Evolutionary conservation across 2,797 vertebrate species (phyloP), one percentile per base, ranked within the genome.

Genomic region (Sebastes nivosus): DNA sequence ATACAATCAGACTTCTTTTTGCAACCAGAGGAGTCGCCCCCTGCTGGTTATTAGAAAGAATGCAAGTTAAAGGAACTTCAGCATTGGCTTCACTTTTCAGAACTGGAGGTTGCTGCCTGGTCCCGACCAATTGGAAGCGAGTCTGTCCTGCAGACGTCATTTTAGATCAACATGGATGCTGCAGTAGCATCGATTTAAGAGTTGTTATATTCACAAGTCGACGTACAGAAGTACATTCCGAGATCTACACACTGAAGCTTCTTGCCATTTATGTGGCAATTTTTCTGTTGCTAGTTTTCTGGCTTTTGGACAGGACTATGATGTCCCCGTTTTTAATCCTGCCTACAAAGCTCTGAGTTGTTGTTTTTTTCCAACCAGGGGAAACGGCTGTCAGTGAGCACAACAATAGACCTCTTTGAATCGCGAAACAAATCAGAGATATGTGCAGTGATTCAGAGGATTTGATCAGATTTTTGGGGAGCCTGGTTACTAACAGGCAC

Each of bases 401-500:
- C 68, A 78, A 58, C 50, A 32, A 2, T 5, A 71, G 46, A n/a
- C 52, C 29, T 9, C 7, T 42, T 38, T 59, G 30, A 55, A 42
- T 30, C 2, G 0, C 4, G 57, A 16, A 64, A 73, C 5, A 16
- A 29, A 46, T 9, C 24, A 12, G 29, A 65, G 4, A 54, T 25
- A 25, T 22, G 60, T 36, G 4, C 27, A 24, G 13, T 58, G 20
- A 58, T 64, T 67, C 57, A 42, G 24, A 38, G n/a, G 25, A 70
- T 42, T 70, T 55, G 27, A 59, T 75, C 14, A 46, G 22, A 67
- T 32, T 74, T 3, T 46, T 54, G 52, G 4, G 36, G 24, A 55
- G n/a, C 67, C 50, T 55, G 58, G 68, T 72, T 74, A 60, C 66
- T 70, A 32, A 77, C 18, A 65, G 34, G 34, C 85, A 27, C 8